A percentile compares a stretch with the other conserved stretches of the same genome.
Conservation (phyloP, 2,888 invertebrate genomes). For the Eristalis intricaria region DNA sequence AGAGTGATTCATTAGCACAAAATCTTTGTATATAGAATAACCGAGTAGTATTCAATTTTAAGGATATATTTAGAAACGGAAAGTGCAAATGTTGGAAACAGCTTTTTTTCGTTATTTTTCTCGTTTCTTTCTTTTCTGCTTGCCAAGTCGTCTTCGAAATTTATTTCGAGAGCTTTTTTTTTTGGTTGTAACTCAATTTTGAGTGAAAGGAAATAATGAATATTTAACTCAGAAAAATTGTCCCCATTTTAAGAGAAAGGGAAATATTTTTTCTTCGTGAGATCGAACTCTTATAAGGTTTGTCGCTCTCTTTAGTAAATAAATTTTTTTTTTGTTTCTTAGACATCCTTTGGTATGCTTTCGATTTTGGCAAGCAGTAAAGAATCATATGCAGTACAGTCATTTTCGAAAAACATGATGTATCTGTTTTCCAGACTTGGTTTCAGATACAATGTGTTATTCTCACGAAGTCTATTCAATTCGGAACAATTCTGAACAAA, state of each 20-base stretch:
- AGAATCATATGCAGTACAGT: neutral
- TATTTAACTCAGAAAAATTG: neutral
- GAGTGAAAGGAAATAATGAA: neutral
- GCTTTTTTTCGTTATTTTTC: neutral
- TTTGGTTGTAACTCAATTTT: neutral
- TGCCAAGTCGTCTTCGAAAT: neutral
- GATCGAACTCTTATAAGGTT: neutral
- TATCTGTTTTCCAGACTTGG: neutral
- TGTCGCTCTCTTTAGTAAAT: neutral
- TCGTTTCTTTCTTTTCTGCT: neutral
- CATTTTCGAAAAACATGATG: neutral
- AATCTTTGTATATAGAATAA: slow-evolving; percentile 18
- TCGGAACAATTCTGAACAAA: neutral
- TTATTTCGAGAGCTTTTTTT: neutral
- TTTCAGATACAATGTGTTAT: neutral
- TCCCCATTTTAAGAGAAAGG: neutral
- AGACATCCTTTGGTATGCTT: neutral
- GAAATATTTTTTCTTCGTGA: neutral
- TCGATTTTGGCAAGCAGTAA: too few species aligned
- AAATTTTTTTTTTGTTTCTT: neutral
- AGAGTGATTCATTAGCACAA: slow-evolving; percentile 47
- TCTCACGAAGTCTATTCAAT: neutral
- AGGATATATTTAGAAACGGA: slow-evolving; percentile 57
- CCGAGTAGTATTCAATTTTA: slow-evolving; percentile 47
- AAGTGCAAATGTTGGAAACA: slow-evolving; percentile 41